Conservation (phyloP, 2,888 invertebrate species). For the Camponotus fellah region DNA sequence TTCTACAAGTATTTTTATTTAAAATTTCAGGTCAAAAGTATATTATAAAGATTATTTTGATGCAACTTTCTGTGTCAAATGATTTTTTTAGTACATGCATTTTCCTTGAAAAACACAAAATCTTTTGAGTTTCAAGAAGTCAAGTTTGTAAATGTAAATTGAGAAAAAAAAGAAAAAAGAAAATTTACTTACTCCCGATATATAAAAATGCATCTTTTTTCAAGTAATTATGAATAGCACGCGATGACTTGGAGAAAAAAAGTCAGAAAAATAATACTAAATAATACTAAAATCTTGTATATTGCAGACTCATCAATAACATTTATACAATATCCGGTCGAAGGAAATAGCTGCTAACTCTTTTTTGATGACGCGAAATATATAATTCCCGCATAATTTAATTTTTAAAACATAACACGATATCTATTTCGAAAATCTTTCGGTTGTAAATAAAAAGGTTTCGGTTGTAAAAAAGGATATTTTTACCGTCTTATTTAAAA, state of each 20-base stretch:
- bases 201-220: neutral
- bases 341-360: neutral
- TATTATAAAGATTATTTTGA: too few relatives aligned
- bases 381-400: neutral
- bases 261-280: neutral
- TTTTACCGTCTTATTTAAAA: neutral
- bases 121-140: too few relatives aligned
- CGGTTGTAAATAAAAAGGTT: neutral
- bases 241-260: neutral
- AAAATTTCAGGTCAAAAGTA: too few relatives aligned
- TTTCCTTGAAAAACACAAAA: too few relatives aligned
- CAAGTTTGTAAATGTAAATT: too few relatives aligned
- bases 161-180: neutral
- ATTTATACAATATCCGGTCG: neutral
- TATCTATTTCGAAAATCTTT: neutral
- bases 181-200: neutral
- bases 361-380: neutral
- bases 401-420: neutral
- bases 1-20: too few relatives aligned
- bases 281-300: conserved; percentile 14
- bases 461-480: neutral
- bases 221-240: conserved; percentile 16
- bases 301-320: neutral
- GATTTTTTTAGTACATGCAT: too few relatives aligned
- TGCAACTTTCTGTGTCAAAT: too few relatives aligned